Evolutionary conservation across 2,113 vertebrate genomes (phyloP), one percentile per base, ranked within the genome.

Genomic region (Varanus salvator): DNA sequence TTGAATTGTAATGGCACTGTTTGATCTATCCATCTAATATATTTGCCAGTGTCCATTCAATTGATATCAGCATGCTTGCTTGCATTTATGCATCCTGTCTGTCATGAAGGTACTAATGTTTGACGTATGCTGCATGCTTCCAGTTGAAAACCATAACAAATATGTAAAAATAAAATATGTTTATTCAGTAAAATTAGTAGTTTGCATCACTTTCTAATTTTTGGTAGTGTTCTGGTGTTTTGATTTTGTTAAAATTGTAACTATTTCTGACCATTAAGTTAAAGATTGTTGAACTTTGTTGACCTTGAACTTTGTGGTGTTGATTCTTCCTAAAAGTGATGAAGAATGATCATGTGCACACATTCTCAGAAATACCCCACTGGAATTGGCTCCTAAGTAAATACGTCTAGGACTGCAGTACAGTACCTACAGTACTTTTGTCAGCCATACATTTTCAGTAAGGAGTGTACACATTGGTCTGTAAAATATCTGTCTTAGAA

Each of bases 1-100:
- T 77, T 91, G 94, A 89, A 85, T 87, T 91, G 81, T 48, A 8
- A 6, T n/a, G 92, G 93, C 66, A 75, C 9, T 66, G 9, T 84
- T 77, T 57, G 54, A 84, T 93, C 52, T 92, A 72, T 90, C 69
- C 2, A 64, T 72, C 25, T 14, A 78, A 81, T 91, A 12, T 81
- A 2, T 4, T 89, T 78, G 17, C 6, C 88, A 25, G 17, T 72
- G 3, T 85, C 68, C 82, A 48, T 78, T 72, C 12, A 72, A 38
- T 19, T 27, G 34, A 87, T 82, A 66, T 90, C 87, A 85, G 77
- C 4, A 1, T 48, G 38, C 71, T 68, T 19, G 19, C 68, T 77
- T 77, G 8, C 76, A 80, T 1, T 81, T 78, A 19, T 6, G 1
- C 83, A 48, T 78, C 3, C 77, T 78, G 8, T 14, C 5, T 92